Base-by-base conservation (phyloP, 2,113 vertebrate species). In the Ceuthmochares aereus region DNA sequence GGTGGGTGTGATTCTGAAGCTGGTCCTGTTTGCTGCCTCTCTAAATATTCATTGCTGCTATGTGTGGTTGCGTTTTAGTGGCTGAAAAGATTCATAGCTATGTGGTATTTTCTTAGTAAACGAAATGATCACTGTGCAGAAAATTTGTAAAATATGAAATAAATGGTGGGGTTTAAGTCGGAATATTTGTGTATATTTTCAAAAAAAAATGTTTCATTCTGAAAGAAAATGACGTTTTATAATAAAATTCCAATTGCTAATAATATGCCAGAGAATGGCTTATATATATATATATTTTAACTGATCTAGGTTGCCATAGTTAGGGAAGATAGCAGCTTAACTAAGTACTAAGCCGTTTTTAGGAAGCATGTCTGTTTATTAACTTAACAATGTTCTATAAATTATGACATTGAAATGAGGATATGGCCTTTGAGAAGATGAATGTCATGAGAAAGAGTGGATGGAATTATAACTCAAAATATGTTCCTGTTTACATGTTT, bases 1-100 rank as follows among this genome's bases (percentile, higher is more conserved):
- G 67, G 88, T 96, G 89, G 92, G 85, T 96, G 93, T 95, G 76
- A 80, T 77, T 76, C 95, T 94, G 95, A 97, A 70, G 68, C 87
- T 77, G 94, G 87, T 95, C 90, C 85, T 90, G 75, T 95, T 85
- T 70, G 82, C 90, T 88, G 78, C 87, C 56, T 67, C 59, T 85
- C 85, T 94, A 55, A 95, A 89, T 95, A 77, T 62, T 82, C 80
- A 11, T 69, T 83, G 67, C 90, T 93, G 81, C 74, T 73, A 3
- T 45, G 45, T 78, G 60, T 55, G 84, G 91, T 86, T 52, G 40
- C 8, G 23, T 93, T 93, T 80, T 59, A 43, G 63, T 60, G 79
- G 40, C 67, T 94, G 87, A 30, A 74, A 85, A 91, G 55, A 87
- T 85, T 79, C 74, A 21, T 7, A 79, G 78, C 77, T 37, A 4